Percentiles rank a stretch among this genome's conserved stretches.
Evolutionary conservation across 1,140 invertebrate genomes (phyloP).

Genomic region (Drosophila aff.): DNA sequence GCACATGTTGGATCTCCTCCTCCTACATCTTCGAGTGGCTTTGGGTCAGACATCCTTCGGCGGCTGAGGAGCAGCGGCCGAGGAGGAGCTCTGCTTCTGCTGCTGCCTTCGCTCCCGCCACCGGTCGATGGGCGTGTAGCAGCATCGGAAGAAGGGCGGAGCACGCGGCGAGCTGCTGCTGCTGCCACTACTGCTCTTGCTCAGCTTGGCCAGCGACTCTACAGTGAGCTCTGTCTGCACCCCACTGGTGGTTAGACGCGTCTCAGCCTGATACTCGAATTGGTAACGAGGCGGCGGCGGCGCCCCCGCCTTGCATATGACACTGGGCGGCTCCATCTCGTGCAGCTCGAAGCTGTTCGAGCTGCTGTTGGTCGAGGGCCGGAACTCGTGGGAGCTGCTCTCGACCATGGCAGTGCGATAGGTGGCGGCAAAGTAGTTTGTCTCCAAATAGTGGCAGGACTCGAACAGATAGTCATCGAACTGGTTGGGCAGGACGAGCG

Average conservation of each 20-base stretch:
- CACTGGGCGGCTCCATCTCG: constrained; percentile 74
- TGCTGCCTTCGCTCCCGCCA: constrained; percentile 77
- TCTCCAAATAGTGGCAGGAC: constrained; percentile 84
- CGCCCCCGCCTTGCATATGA: constrained; percentile 71
- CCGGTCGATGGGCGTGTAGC: constrained; percentile 81
- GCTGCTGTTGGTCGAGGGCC: constrained; percentile 77
- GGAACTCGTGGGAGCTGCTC: constrained; percentile 81
- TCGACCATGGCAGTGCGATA: constrained; percentile 85
- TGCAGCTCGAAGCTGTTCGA: constrained; percentile 80
- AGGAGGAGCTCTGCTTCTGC: constrained; percentile 41
- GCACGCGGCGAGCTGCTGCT: constrained; percentile 39
- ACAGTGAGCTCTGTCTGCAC: constrained; percentile 79
- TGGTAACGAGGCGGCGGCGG: constrained; percentile 55
- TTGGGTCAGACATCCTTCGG: constrained; percentile 73
- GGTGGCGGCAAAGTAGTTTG: constrained; percentile 83
- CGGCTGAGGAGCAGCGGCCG: constrained; percentile 16
- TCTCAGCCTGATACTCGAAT: constrained; percentile 53
- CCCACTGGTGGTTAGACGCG: constrained; percentile 77
- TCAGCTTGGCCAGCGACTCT: constrained; percentile 69
- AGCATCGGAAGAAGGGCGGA: constrained; percentile 80
- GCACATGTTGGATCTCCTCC: constrained; percentile 55
- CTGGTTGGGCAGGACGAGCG: constrained; percentile 61
- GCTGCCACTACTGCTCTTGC: constrained; percentile 21
- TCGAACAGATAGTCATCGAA: constrained; percentile 84
- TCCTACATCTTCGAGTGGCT: constrained; percentile 26